Evolutionary conservation across 2,113 vertebrate genomes (phyloP), one percentile per base, ranked within the genome.

Genomic region (Callithrix jacchus): DNA sequence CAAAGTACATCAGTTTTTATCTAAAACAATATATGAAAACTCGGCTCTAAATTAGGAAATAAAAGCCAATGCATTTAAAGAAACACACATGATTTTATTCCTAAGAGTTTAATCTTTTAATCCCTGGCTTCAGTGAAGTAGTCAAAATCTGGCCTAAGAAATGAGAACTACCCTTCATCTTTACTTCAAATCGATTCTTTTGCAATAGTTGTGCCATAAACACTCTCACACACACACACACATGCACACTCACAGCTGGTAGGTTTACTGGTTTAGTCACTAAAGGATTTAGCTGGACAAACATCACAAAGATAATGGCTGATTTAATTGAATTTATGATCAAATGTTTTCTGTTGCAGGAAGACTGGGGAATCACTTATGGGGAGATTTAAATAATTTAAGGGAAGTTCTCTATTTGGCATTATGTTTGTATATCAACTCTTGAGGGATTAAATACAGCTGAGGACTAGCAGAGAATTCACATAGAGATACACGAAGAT

Each of bases 311-410:
- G 97, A 98, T 45, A 95, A 96, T 97, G 95, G 96, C 89, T 98
- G 98, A 98, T 98, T 98, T 98, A 98, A 98, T 96, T 99, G 98
- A 98, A 98, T 98, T 98, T 98, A 98, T 98, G 98, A 99, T 98
- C 98, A 98, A 98, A 98, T 99, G 98, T 95, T 96, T 96, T 97
- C 91, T 97, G 97, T 95, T 87, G 90, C 93, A 97, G 98, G 98
- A 98, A 98, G 96, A 98, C 97, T 93, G 81, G 96, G 97, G 97
- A 98, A 98, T 99, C 98, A 98, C 96, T 98, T 98, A 98, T 98
- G 97, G 97, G 93, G 96, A 97, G 97, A 98, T 98, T 93, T 98
- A 97, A 99, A 98, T 98, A 99, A 98, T 99, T 99, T 98, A 98
- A 98, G 95, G 98, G 91, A 98, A 98, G 86, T 98, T 98, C 98